Conservation (phyloP, 2,113 vertebrate species). For the Sardina pilchardus region DNA sequence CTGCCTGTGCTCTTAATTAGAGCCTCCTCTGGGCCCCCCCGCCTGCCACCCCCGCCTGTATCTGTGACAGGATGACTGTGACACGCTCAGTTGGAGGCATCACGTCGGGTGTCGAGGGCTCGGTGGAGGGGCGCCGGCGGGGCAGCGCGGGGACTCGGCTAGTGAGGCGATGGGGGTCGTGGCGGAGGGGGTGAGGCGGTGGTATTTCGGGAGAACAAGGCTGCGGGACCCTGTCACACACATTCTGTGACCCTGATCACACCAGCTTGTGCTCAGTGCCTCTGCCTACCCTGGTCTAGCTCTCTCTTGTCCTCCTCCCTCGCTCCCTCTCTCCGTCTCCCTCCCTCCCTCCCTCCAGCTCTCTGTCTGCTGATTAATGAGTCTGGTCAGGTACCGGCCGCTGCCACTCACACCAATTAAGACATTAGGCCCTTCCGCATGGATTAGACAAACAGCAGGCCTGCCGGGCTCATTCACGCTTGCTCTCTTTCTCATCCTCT, state of each 20-base stretch:
- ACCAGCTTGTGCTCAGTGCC: background rate
- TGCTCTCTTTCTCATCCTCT: background rate
- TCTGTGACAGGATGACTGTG: constrained; percentile 56
- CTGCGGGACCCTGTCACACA: constrained; percentile 43
- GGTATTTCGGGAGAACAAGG: constrained; percentile 23
- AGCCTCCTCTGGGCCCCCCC: background rate
- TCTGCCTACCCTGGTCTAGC: background rate
- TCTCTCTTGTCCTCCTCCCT: background rate
- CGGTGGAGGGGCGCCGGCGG: constrained; percentile 22
- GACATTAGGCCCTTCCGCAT: constrained; percentile 60
- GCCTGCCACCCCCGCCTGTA: constrained; percentile 15
- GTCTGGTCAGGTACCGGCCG: constrained; percentile 70
- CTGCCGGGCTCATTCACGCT: constrained; percentile 18
- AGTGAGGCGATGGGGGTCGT: background rate
- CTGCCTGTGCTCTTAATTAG: constrained; percentile 15
- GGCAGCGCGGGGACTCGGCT: background rate
- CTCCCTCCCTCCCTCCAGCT: constrained; percentile 37
- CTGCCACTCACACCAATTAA: constrained; percentile 72
- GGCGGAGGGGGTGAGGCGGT: background rate
- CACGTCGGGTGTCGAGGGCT: constrained; percentile 50
- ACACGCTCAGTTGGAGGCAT: constrained; percentile 64
- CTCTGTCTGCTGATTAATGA: constrained; percentile 64
- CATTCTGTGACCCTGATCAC: constrained; percentile 32
- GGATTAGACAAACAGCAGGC: constrained; percentile 58
- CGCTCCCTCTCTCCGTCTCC: background rate